A percentile compares a stretch with the other conserved stretches of the same genome.
These are phyloP conservation scores for Andrena chrysosceles DNA, from an alignment of 2,888 invertebrate genomes.

Conservation along the genomic window DNA sequence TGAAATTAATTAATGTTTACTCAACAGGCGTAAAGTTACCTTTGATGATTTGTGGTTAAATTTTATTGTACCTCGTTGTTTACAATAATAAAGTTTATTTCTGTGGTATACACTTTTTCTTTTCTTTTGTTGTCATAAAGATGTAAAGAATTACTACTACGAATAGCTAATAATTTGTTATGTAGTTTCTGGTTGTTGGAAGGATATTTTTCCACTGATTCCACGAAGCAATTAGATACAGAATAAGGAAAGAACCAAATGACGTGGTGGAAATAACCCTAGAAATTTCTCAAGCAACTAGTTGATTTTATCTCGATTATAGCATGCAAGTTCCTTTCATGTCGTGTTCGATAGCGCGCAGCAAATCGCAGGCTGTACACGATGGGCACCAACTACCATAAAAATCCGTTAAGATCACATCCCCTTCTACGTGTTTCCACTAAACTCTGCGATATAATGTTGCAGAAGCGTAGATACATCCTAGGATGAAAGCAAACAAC, in stretches of 20 bases:
- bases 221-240: background rate
- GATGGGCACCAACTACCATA: background rate
- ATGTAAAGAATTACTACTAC: too few species aligned
- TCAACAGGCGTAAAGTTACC: too few species aligned
- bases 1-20: too few species aligned
- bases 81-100: too few species aligned
- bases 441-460: background rate
- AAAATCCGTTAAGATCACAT: background rate
- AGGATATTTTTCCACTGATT: background rate
- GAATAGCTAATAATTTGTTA: too few species aligned
- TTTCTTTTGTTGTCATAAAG: background rate
- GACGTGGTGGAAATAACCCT: background rate
- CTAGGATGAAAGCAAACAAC: background rate
- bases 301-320: background rate
- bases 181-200: background rate
- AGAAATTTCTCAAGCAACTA: background rate
- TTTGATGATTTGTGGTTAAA: too few species aligned
- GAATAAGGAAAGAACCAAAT: background rate
- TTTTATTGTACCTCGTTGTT: too few species aligned
- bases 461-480: background rate
- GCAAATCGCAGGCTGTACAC: background rate
- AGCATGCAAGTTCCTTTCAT: background rate
- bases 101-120: background rate
- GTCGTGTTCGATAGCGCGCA: background rate
- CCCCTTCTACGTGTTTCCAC: background rate